These are phyloP conservation scores for Euspilapteryx auroguttella DNA, from an alignment of 2,888 invertebrate genomes.

Conservation along the genomic window DNA sequence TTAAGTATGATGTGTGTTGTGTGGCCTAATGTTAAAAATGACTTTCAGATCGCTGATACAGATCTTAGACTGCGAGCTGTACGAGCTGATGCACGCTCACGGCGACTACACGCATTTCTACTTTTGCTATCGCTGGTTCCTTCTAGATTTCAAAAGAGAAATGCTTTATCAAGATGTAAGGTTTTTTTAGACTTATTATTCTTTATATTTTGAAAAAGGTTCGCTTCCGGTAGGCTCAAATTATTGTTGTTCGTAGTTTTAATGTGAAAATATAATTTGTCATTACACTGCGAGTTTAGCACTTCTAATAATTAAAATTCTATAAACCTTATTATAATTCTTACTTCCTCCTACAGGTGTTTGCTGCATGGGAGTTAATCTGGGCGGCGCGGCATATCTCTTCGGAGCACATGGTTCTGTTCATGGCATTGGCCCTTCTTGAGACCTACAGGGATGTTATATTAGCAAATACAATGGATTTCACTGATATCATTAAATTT, in stretches of 20 bases:
- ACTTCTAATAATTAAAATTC: too few relatives aligned
- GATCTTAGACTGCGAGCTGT: conserved; percentile 91
- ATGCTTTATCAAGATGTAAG: conserved; percentile 86
- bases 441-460: conserved; percentile 95
- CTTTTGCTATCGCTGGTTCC: conserved; percentile 97
- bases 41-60: conserved; percentile 73
- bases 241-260: neutral
- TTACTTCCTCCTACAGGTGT: too few relatives aligned
- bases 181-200: neutral
- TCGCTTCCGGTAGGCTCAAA: neutral
- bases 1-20: too few relatives aligned
- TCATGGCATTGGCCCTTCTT: conserved; percentile 87
- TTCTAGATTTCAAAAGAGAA: conserved; percentile 94
- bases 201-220: neutral
- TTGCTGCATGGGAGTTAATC: conserved; percentile 91
- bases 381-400: conserved; percentile 91
- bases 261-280: neutral
- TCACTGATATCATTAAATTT: conserved; percentile 97
- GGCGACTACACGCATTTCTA: conserved; percentile 97
- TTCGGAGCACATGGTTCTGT: conserved; percentile 88
- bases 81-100: conserved; percentile 91
- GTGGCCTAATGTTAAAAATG: too few relatives aligned
- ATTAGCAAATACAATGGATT: conserved; percentile 94
- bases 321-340: too few relatives aligned
- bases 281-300: too few relatives aligned